Conservation (phyloP, 1,140 invertebrate species). For the Dinoponera quadriceps region DNA sequence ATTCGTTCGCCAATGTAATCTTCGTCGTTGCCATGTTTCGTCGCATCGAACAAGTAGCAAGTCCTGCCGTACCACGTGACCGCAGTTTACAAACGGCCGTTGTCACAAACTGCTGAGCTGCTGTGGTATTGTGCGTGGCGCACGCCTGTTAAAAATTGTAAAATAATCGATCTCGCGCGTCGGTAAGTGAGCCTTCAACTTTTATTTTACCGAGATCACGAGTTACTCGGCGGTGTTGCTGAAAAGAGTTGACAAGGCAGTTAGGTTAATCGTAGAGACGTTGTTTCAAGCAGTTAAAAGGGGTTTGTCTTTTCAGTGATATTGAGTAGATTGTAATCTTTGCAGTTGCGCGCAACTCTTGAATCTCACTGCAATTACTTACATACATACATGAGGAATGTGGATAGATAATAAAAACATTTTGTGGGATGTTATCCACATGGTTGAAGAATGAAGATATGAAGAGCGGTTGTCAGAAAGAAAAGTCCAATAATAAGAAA, state of each 20-base stretch:
- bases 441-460: conserved; percentile 70
- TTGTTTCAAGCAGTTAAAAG: conserved; percentile 8
- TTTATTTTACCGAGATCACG: background rate
- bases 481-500: conserved; percentile 71
- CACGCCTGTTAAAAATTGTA: conserved; percentile 2
- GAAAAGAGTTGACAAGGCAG: too few species aligned
- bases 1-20: conserved; percentile 2
- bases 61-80: conserved; percentile 66
- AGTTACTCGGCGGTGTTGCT: background rate
- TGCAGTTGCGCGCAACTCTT: conserved; percentile 11
- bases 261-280: background rate
- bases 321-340: conserved; percentile 5
- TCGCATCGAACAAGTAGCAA: conserved; percentile 33
- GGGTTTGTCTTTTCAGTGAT: background rate
- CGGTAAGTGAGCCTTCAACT: background rate
- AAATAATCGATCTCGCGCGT: background rate
- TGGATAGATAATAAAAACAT: conserved; percentile 30
- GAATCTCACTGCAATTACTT: conserved; percentile 2
- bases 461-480: conserved; percentile 75
- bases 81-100: conserved; percentile 69
- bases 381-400: conserved; percentile 1
- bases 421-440: conserved; percentile 11
- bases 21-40: conserved; percentile 60
- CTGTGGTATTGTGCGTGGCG: conserved; percentile 10
- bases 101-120: conserved; percentile 34